phyloP scores from a whole-genome alignment of 2,113 vertebrate genomes.

The Cariama cristata region DNA sequence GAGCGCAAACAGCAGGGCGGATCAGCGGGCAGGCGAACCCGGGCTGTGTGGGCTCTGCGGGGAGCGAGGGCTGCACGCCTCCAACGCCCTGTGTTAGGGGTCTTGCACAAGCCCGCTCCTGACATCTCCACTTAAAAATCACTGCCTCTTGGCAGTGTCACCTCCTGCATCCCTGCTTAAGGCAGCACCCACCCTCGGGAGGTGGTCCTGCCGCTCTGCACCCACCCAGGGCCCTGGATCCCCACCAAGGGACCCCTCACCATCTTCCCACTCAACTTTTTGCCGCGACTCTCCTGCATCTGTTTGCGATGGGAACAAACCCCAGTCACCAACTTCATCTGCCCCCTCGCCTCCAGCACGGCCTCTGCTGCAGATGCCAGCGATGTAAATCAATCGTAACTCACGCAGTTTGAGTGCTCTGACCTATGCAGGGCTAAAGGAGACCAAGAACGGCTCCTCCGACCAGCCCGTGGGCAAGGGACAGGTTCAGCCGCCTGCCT shows the following conservation, averaged over 20 bases:
- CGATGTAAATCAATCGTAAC: no score
- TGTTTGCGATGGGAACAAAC: background rate
- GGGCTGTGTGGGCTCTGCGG: background rate
- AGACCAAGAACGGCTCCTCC: background rate
- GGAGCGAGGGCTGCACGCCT: fast-evolving
- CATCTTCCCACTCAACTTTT: background rate
- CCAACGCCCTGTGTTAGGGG: no score
- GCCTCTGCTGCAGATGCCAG: background rate
- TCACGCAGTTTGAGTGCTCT: background rate
- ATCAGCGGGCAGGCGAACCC: background rate
- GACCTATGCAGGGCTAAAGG: background rate
- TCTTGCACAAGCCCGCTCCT: background rate
- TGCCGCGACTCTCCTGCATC: background rate
- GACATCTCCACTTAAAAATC: background rate
- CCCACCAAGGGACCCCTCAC: background rate
- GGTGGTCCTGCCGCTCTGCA: background rate
- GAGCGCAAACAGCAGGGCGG: background rate
- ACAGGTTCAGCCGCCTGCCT: background rate
- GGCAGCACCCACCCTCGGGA: background rate
- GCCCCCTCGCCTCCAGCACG: background rate
- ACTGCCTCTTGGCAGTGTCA: background rate
- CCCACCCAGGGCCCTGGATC: background rate
- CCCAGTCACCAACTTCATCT: background rate
- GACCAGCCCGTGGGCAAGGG: fast-evolving
- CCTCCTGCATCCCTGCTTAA: background rate